Conservation (phyloP, 2,113 vertebrate species). For the Tragulus kanchil region DNA sequence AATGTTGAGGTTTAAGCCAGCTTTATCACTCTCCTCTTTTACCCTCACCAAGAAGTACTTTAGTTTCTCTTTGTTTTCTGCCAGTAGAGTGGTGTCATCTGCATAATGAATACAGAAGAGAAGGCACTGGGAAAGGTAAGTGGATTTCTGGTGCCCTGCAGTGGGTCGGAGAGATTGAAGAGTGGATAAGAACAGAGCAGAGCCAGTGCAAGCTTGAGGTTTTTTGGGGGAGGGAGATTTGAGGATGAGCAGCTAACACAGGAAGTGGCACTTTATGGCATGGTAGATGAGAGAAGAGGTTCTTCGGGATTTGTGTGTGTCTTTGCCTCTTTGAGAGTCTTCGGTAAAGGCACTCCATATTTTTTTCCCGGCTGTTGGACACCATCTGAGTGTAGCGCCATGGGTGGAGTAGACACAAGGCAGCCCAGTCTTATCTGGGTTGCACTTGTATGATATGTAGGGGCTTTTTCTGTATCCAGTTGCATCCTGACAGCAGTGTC, state of each 20-base stretch:
- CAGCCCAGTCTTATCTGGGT: background rate
- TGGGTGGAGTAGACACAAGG: background rate
- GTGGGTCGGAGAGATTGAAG: background rate
- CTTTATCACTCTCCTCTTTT: no score
- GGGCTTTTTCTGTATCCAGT: background rate
- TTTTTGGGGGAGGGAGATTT: background rate
- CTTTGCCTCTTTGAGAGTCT: background rate
- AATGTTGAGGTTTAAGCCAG: no score
- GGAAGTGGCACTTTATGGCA: fast-evolving
- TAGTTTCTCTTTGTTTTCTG: no score
- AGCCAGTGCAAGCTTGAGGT: background rate
- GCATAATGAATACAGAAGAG: background rate
- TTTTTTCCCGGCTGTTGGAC: background rate
- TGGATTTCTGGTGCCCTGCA: background rate
- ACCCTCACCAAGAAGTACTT: no score
- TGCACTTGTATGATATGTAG: background rate
- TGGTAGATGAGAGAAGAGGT: background rate
- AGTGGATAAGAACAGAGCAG: background rate
- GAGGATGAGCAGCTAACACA: no score
- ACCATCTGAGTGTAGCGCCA: background rate
- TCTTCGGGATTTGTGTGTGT: background rate
- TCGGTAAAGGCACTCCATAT: background rate
- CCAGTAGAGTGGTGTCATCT: no score
- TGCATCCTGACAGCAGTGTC: background rate
- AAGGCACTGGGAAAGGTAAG: background rate